Conservation (phyloP, 2,888 invertebrate genomes). For the Rapana venosa region DNA sequence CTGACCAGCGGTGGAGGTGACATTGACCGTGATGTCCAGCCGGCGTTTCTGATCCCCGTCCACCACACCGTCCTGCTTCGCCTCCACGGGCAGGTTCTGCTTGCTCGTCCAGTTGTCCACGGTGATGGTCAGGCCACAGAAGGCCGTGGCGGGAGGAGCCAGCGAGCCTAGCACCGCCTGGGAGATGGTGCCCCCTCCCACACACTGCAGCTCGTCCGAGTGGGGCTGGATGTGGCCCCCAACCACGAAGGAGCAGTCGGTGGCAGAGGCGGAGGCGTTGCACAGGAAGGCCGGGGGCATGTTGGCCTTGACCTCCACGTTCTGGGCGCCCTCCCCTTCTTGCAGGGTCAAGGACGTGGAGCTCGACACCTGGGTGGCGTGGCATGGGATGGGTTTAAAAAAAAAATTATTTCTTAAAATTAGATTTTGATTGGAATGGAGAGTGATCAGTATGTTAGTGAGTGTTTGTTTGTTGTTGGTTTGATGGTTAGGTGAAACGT, state of each 20-base stretch:
- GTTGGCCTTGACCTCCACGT: slow-evolving; percentile 36
- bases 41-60: slow-evolving; percentile 53
- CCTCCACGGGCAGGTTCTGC: slow-evolving; percentile 53
- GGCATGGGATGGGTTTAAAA: no score
- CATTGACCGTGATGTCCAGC: slow-evolving; percentile 48
- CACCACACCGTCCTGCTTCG: slow-evolving; percentile 55
- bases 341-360: slow-evolving; percentile 14
- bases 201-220: slow-evolving; percentile 46
- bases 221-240: slow-evolving; percentile 28
- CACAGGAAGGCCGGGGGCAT: slow-evolving; percentile 60
- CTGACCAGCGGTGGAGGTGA: not conserved
- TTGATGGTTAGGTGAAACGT: no score
- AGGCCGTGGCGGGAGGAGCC: slow-evolving; percentile 31
- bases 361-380: not conserved
- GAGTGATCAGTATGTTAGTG: no score
- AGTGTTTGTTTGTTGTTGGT: no score
- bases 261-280: slow-evolving; percentile 33
- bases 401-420: no score
- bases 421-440: no score
- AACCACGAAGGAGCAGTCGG: slow-evolving; percentile 51
- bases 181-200: slow-evolving; percentile 44
- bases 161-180: slow-evolving; percentile 54
- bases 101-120: slow-evolving; percentile 54
- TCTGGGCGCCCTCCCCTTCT: slow-evolving; percentile 31
- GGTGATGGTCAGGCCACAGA: slow-evolving; percentile 54